Conservation (phyloP, 2,888 invertebrate genomes). For the Epirrhoe tristata region DNA sequence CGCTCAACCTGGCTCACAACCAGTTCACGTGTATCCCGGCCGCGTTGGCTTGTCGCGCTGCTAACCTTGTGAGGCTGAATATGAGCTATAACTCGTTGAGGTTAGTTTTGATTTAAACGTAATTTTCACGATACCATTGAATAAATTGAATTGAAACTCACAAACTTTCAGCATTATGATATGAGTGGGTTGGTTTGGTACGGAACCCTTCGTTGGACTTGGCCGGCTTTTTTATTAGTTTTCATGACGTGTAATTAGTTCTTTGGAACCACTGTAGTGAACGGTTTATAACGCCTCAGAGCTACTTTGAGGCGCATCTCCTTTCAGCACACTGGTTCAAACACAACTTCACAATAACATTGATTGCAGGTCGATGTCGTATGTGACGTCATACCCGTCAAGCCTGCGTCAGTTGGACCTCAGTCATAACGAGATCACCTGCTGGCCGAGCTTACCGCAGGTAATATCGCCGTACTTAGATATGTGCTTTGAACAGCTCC, state of each 20-base stretch:
- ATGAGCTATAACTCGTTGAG: conserved; percentile 32
- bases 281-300: too few species aligned
- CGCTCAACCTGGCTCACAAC: conserved; percentile 96
- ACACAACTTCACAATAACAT: neutral
- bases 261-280: too few species aligned
- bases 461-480: conserved; percentile 65
- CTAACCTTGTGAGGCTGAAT: conserved; percentile 87
- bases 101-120: conserved; percentile 9
- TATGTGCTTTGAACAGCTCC: too few species aligned
- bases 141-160: too few species aligned
- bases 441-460: conserved; percentile 95
- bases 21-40: conserved; percentile 94
- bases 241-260: too few species aligned
- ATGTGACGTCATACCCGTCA: conserved; percentile 95
- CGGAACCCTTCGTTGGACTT: too few species aligned
- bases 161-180: too few species aligned
- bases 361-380: conserved; percentile 89
- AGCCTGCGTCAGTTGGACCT: conserved; percentile 96
- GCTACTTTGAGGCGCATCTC: too few species aligned
- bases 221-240: too few species aligned
- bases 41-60: conserved; percentile 95
- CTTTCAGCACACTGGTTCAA: too few species aligned
- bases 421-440: conserved; percentile 95
- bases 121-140: too few species aligned
- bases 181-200: too few species aligned